phyloP scores from a whole-genome alignment of 2,888 invertebrate species.

The Cancer borealis region DNA sequence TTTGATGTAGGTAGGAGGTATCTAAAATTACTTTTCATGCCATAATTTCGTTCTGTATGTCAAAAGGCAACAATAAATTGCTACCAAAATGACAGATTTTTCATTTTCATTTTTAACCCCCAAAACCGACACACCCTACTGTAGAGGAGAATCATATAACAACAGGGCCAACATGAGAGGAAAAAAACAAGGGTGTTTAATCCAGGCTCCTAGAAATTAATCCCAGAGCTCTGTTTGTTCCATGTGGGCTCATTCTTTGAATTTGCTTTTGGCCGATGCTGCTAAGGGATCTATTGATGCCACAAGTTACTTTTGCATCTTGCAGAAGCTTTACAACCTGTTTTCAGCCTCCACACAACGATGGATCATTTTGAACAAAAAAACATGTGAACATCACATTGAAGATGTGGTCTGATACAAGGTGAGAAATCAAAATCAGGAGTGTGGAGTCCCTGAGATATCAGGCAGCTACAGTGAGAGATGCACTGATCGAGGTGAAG shows the following conservation, averaged over 20 bases:
- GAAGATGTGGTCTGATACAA: conserved; percentile 72
- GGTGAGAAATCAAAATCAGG: conserved; percentile 74
- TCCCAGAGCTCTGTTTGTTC: conserved; percentile 73
- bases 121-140: too few species aligned
- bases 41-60: conserved; percentile 31
- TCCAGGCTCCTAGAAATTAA: conserved; percentile 78
- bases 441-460: conserved; percentile 71
- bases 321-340: too few species aligned
- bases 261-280: conserved; percentile 35
- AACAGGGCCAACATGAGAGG: conserved; percentile 78
- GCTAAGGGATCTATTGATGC: too few species aligned
- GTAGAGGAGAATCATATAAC: conserved; percentile 79
- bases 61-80: conserved; percentile 42
- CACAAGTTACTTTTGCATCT: too few species aligned
- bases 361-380: conserved; percentile 70
- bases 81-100: conserved; percentile 38
- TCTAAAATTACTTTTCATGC: conserved; percentile 37
- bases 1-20: conserved; percentile 40
- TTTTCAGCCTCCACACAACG: too few species aligned
- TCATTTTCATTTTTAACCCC: too few species aligned
- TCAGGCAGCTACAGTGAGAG: conserved; percentile 60
- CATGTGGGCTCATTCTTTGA: conserved; percentile 71
- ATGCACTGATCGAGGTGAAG: too few species aligned
- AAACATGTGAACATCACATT: conserved; percentile 62
- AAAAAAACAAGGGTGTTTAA: conserved; percentile 79